Evolutionary conservation across 2,113 vertebrate genomes (phyloP).

Genomic region (cat (Felis catus)): DNA sequence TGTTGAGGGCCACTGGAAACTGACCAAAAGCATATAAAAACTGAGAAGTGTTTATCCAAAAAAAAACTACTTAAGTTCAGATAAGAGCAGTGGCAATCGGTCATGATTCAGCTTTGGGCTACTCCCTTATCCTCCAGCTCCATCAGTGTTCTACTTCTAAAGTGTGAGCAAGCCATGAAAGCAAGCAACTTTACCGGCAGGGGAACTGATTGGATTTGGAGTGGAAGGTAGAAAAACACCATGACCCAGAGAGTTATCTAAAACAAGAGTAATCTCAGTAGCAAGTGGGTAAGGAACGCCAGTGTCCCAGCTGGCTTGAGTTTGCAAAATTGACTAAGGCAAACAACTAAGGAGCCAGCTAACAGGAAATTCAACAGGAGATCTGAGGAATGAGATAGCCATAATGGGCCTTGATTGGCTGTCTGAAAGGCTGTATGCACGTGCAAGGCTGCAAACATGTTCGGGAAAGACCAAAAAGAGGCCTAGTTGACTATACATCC

Average conservation of each 20-base stretch:
- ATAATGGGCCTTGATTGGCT: neutral
- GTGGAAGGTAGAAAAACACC: neutral
- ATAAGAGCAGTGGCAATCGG: neutral
- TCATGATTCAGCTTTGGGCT: neutral
- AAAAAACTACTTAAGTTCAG: neutral
- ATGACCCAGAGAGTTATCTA: neutral
- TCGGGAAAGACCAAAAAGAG: neutral
- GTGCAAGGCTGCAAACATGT: neutral
- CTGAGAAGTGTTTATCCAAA: neutral
- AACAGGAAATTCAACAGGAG: neutral
- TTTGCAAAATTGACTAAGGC: neutral
- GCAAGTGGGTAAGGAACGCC: neutral
- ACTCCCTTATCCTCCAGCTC: neutral
- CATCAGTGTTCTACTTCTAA: fast-evolving
- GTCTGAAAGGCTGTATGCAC: neutral
- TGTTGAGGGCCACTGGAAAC: neutral
- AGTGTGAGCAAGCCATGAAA: neutral
- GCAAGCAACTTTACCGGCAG: neutral
- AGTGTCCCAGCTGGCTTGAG: neutral
- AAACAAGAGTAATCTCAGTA: neutral
- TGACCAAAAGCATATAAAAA: neutral
- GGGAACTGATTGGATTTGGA: neutral
- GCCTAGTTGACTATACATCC: neutral
- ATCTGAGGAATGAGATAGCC: neutral
- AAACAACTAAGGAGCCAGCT: neutral